Conservation (phyloP, 2,888 invertebrate species). For the Herminia tarsipennalis region DNA sequence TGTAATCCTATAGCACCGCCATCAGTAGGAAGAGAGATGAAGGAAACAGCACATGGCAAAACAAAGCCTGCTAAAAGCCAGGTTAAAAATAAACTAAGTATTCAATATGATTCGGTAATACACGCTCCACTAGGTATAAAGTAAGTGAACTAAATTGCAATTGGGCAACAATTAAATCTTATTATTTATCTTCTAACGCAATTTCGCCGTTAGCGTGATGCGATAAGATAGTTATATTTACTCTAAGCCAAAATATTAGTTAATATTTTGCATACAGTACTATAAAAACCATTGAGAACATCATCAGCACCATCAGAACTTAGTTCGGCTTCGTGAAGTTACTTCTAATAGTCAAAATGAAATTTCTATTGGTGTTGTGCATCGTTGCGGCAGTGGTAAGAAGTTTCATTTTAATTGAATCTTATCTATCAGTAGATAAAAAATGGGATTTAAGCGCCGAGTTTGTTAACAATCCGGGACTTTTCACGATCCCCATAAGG, state of each 20-base stretch:
- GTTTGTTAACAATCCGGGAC: background rate
- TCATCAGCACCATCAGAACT: conserved; percentile 29
- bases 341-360: conserved; percentile 51
- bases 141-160: conserved; percentile 17
- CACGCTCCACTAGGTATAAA: background rate
- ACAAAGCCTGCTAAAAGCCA: background rate
- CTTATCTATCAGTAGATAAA: background rate
- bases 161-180: conserved; percentile 17
- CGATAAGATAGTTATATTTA: conserved; percentile 63
- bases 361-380: conserved; percentile 39
- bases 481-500: background rate
- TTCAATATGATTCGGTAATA: too few species aligned
- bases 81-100: too few species aligned
- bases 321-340: conserved; percentile 8
- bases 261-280: conserved; percentile 48
- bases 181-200: conserved; percentile 31
- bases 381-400: conserved; percentile 55
- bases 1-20: too few species aligned
- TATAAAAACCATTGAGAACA: conserved; percentile 64
- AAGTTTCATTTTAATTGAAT: background rate
- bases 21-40: background rate
- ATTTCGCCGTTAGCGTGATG: conserved; percentile 18
- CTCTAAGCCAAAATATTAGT: conserved; percentile 37
- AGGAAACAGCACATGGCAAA: background rate
- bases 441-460: background rate